Base-by-base conservation (phyloP, 2,888 invertebrate species). In the Steromphala cineraria region DNA sequence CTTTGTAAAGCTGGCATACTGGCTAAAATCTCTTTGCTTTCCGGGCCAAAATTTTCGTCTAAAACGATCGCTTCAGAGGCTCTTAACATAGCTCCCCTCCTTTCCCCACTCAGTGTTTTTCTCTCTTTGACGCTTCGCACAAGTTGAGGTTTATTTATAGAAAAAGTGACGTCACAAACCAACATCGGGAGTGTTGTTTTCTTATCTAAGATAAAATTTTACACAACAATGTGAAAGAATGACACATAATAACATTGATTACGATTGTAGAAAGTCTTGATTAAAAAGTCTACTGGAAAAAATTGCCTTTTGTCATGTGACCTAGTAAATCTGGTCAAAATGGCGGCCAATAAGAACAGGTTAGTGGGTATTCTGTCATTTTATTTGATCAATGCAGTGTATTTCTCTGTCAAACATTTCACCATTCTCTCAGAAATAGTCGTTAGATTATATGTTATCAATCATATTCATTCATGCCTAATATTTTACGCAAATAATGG, bases 11-110 rank as follows among this genome's bases (percentile, higher is more conserved):
- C 92, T 87, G 92, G 92, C 92, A 92, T 92, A 75, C 86, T 90
- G 89, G 90, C 89, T 88, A 90, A 86, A 89, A 90, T 87, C 86
- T 91, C 89, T 89, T 89, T 80, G 84, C 88, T 87, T 87, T 91
- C 89, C 90, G 92, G 92, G 84, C 92, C 93, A 89, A 93, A 93
- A 90, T 93, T 92, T 89, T 93, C 92, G 88, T 91, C 91, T 82
- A 90, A 88, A 86, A 91, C 89, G 84, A 92, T 91, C 67, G 92
- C 92, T 87, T 92, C 88, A 53, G 89, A 88, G 85, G 91, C 91
- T 86, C 89, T 92, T 88, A 90, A 89, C 87, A 90, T 62, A 40
- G 55, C 78, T 75, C 46, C 52, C 75, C 31, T 28, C 56, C 56
- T 31, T 15, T 62, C 62, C 62, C 28, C 62, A 28, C 62, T 13